Conservation (phyloP, 2,888 invertebrate species). For the Zhuqinia jingwanae region DNA sequence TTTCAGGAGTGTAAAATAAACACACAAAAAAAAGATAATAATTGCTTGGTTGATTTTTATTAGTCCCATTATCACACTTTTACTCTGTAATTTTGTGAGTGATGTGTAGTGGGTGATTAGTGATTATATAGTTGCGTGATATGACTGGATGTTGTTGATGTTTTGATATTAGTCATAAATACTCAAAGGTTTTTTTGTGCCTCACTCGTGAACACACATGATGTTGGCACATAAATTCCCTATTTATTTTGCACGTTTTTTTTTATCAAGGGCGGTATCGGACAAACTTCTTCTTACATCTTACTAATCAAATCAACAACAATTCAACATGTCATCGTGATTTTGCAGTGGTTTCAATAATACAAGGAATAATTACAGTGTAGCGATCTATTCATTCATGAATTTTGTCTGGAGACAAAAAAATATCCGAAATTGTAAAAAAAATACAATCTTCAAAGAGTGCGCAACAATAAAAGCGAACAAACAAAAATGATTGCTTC, state of each 20-base stretch:
- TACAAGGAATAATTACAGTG: too few relatives aligned
- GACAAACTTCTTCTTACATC: neutral
- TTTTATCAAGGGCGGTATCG: constrained; percentile 13
- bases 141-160: neutral
- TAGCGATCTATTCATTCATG: too few relatives aligned
- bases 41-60: constrained; percentile 25
- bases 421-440: too few relatives aligned
- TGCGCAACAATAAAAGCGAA: too few relatives aligned
- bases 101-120: too few relatives aligned
- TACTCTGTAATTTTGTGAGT: constrained; percentile 25
- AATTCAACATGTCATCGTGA: constrained; percentile 40
- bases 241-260: constrained; percentile 38
- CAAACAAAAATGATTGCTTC: too few relatives aligned
- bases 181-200: too few relatives aligned
- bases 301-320: constrained; percentile 39
- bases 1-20: neutral
- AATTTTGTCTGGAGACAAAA: too few relatives aligned
- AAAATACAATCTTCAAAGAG: too few relatives aligned
- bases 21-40: constrained; percentile 16
- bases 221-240: neutral
- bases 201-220: neutral
- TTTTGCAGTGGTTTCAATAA: constrained; percentile 12
- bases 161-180: too few relatives aligned
- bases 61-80: constrained; percentile 52
- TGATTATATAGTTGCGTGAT: neutral